Percentiles rank a stretch among this genome's conserved stretches.
phyloP scores from a whole-genome alignment of 2,888 invertebrate genomes.

The Pilophorus perplexus region DNA sequence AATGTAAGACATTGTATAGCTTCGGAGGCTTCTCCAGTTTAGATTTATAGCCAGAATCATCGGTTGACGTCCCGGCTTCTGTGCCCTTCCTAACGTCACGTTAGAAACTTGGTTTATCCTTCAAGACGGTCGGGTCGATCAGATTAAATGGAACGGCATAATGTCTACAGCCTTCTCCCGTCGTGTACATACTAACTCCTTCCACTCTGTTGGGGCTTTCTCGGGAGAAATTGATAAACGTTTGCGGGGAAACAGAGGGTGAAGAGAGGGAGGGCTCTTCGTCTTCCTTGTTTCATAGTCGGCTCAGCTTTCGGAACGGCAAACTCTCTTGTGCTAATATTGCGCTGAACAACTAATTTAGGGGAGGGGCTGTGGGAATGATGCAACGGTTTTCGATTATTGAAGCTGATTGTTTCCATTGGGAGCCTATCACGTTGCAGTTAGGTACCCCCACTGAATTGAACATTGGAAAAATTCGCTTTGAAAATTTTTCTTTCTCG shows the following conservation, averaged over 20 bases:
- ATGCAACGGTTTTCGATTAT: no score
- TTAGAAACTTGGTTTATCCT: conserved; percentile 38
- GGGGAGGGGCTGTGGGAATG: no score
- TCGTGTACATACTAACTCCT: conserved; percentile 21
- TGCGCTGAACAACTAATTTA: no score
- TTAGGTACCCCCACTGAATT: no score
- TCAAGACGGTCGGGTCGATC: conserved; percentile 22
- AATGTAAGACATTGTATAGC: conserved; percentile 35
- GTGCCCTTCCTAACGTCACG: conserved; percentile 23
- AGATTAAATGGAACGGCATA: conserved; percentile 41
- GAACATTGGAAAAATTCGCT: no score
- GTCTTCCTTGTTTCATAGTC: no score
- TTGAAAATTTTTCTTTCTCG: no score
- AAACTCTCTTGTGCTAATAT: no score
- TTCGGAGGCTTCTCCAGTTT: not conserved
- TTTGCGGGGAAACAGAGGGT: not conserved
- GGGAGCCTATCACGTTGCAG: no score
- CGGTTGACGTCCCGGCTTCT: conserved; percentile 26
- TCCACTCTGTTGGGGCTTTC: not conserved
- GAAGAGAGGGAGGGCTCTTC: no score
- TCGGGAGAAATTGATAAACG: conserved; percentile 39
- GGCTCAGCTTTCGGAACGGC: no score
- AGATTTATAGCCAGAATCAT: conserved; percentile 35
- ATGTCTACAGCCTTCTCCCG: conserved; percentile 35
- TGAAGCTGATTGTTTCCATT: no score